Conservation (phyloP, 2,888 invertebrate genomes). For the Drosophila cognata region DNA sequence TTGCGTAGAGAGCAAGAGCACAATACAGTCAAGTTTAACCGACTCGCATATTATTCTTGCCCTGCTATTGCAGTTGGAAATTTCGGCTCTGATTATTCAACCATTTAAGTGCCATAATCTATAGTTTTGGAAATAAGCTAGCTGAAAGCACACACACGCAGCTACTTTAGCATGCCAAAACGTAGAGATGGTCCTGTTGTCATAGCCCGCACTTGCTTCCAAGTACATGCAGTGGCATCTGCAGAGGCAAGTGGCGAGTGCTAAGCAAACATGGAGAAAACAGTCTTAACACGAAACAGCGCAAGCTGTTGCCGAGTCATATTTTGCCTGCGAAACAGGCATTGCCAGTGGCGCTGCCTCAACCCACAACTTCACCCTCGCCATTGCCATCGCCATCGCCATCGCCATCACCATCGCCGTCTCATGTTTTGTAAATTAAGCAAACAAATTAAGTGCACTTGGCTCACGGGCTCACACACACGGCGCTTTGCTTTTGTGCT, state of each 20-base stretch:
- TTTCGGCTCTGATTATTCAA: constrained; percentile 29
- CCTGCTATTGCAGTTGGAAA: constrained; percentile 5
- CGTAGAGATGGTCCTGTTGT: constrained; percentile 46
- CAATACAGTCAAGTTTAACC: constrained; percentile 4
- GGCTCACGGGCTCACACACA: constrained; percentile 58
- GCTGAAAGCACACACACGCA: constrained; percentile 17
- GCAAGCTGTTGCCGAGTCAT: constrained; percentile 25
- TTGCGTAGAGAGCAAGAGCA: neutral
- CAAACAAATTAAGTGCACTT: constrained; percentile 83
- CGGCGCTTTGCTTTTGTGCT: constrained; percentile 51
- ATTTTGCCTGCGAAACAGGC: constrained; percentile 7
- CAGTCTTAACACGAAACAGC: constrained; percentile 34
- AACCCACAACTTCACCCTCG: constrained; percentile 4
- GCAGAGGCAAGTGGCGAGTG: constrained; percentile 62
- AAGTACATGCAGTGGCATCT: constrained; percentile 60
- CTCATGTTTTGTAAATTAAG: constrained; percentile 81
- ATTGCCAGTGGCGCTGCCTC: neutral
- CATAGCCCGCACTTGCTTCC: constrained; percentile 39
- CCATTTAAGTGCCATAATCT: constrained; percentile 34
- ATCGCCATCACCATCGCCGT: constrained; percentile 28
- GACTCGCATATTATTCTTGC: constrained; percentile 27
- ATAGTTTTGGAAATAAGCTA: constrained; percentile 56
- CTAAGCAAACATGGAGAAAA: constrained; percentile 56
- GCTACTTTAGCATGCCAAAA: neutral
- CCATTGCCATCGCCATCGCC: neutral